phyloP scores from a whole-genome alignment of 2,888 invertebrate species.

The Athalia cordata region DNA sequence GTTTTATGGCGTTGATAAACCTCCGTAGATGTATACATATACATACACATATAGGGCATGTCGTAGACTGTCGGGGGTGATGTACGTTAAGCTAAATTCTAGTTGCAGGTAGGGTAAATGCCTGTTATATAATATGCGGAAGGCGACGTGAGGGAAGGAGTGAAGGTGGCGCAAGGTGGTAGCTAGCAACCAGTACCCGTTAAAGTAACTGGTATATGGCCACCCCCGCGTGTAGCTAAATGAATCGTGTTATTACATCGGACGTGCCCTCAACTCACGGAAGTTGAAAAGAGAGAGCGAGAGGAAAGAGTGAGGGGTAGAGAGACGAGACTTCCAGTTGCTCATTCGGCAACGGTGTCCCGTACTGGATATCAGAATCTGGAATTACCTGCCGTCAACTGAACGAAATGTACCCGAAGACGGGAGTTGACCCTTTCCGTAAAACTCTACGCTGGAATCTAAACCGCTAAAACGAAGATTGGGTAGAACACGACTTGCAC shows the following conservation, averaged over 20 bases:
- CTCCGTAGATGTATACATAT: background rate
- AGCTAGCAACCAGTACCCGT: background rate
- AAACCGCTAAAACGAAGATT: too few relatives aligned
- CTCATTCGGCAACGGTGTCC: conserved; percentile 17
- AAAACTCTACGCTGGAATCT: background rate
- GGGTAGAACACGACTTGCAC: background rate
- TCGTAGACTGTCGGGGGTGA: conserved; percentile 16
- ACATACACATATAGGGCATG: background rate
- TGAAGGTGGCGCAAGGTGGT: too few relatives aligned
- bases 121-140: conserved; percentile 31
- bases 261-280: conserved; percentile 14
- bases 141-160: background rate
- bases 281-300: background rate
- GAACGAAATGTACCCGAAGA: conserved; percentile 16
- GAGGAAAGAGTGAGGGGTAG: background rate
- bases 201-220: conserved; percentile 24
- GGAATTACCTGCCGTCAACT: conserved; percentile 4
- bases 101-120: conserved; percentile 30
- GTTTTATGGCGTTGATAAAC: conserved; percentile 25
- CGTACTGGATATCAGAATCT: conserved; percentile 10
- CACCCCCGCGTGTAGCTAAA: conserved; percentile 27
- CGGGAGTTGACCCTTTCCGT: too few relatives aligned
- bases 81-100: conserved; percentile 33
- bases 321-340: background rate
- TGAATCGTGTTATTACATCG: conserved; percentile 42